Conservation (phyloP, 1,140 invertebrate species). For the Pomacea maculata region DNA sequence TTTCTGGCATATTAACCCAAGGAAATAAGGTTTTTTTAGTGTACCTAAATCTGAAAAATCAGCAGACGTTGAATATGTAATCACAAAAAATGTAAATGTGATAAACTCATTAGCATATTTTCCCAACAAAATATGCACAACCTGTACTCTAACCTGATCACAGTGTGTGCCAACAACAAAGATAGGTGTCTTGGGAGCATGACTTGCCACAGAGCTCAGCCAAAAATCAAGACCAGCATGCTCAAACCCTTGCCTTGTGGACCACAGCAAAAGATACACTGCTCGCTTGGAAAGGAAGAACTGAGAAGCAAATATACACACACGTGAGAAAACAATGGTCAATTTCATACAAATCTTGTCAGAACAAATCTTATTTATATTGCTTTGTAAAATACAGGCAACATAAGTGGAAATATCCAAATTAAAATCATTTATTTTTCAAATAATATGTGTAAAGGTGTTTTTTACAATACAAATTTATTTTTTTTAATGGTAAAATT, state of each 20-base stretch:
- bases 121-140: background rate
- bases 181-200: slow-evolving; percentile 60
- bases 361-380: no score
- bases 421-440: no score
- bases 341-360: no score
- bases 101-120: background rate
- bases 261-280: slow-evolving; percentile 61
- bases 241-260: slow-evolving; percentile 59
- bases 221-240: slow-evolving; percentile 63
- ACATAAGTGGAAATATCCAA: no score
- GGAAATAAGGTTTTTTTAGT: no score
- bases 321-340: no score
- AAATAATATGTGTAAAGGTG: no score
- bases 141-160: slow-evolving; percentile 54
- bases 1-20: no score
- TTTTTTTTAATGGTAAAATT: no score
- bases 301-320: slow-evolving; percentile 35
- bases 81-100: background rate
- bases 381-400: no score
- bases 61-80: background rate
- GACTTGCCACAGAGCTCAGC: slow-evolving; percentile 60
- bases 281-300: slow-evolving; percentile 63
- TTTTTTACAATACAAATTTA: no score
- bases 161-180: slow-evolving; percentile 61
- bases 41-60: no score